phyloP scores from a whole-genome alignment of 2,113 vertebrate species.

The Gobiocypris rarus region DNA sequence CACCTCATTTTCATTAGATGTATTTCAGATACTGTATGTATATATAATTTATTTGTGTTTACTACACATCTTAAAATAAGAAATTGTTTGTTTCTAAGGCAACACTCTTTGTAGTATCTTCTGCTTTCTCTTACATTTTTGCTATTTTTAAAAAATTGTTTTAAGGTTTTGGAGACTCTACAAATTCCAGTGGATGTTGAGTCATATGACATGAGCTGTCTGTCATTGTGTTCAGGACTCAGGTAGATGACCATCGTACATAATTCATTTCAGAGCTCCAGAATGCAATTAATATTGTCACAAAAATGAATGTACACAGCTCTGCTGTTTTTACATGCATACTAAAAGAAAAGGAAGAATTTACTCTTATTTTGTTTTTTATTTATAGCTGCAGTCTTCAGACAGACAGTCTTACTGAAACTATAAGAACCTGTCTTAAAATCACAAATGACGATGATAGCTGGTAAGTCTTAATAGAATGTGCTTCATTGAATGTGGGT shows the following conservation, averaged over 20 bases:
- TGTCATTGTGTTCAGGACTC: constrained; percentile 59
- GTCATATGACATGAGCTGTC: constrained; percentile 57
- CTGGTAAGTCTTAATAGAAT: constrained; percentile 59
- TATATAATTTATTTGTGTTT: no score
- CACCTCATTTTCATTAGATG: neutral
- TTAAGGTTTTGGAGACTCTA: constrained; percentile 71
- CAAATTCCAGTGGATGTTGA: constrained; percentile 63
- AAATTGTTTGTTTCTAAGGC: neutral
- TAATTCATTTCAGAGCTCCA: neutral
- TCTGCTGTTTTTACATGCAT: neutral
- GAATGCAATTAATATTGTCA: neutral
- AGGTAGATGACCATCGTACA: constrained; percentile 57
- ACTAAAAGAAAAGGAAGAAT: neutral
- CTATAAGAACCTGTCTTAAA: constrained; percentile 61
- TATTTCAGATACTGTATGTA: neutral
- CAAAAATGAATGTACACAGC: neutral
- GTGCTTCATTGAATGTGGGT: neutral
- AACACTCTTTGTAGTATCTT: constrained; percentile 22
- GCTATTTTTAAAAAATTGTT: neutral
- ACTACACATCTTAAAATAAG: neutral
- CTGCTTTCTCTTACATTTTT: constrained; percentile 2
- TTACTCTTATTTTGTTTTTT: neutral
- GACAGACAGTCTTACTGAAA: constrained; percentile 52
- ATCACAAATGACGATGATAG: constrained; percentile 54
- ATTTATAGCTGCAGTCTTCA: constrained; percentile 67